These are phyloP conservation scores for Noctua pronuba DNA, from an alignment of 2,888 invertebrate genomes.

Conservation along the genomic window DNA sequence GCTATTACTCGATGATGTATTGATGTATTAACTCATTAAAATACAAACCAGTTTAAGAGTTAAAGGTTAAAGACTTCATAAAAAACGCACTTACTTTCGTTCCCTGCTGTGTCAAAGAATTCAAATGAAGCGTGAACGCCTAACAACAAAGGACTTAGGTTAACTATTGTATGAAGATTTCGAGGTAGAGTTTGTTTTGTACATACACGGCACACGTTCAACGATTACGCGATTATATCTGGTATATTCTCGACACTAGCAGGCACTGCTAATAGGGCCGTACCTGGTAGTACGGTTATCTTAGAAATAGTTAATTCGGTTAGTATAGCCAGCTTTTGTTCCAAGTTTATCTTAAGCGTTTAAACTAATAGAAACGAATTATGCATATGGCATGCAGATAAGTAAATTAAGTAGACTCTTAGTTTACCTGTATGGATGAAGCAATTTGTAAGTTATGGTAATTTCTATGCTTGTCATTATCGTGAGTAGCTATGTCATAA, in stretches of 20 bases:
- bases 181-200: constrained; percentile 66
- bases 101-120: constrained; percentile 83
- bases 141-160: constrained; percentile 74
- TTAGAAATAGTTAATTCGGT: constrained; percentile 59
- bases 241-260: constrained; percentile 52
- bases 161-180: constrained; percentile 73
- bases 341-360: constrained; percentile 53
- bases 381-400: constrained; percentile 45
- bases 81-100: constrained; percentile 81
- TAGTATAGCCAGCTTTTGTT: constrained; percentile 53
- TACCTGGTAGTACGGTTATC: constrained; percentile 59
- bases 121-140: constrained; percentile 79
- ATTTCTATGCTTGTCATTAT: constrained; percentile 18
- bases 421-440: constrained; percentile 41
- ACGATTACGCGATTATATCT: constrained; percentile 61
- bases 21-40: constrained; percentile 88
- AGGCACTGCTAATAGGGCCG: constrained; percentile 53
- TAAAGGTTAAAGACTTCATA: constrained; percentile 87
- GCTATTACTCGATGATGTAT: constrained; percentile 85
- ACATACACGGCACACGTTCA: constrained; percentile 47
- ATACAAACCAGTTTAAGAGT: constrained; percentile 85
- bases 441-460: constrained; percentile 20
- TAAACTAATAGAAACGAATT: constrained; percentile 50
- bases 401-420: constrained; percentile 31
- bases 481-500: not conserved